Evolutionary conservation across 2,888 invertebrate species (phyloP), one percentile per base, ranked within the genome.

Genomic region (Onchidella celtica): DNA sequence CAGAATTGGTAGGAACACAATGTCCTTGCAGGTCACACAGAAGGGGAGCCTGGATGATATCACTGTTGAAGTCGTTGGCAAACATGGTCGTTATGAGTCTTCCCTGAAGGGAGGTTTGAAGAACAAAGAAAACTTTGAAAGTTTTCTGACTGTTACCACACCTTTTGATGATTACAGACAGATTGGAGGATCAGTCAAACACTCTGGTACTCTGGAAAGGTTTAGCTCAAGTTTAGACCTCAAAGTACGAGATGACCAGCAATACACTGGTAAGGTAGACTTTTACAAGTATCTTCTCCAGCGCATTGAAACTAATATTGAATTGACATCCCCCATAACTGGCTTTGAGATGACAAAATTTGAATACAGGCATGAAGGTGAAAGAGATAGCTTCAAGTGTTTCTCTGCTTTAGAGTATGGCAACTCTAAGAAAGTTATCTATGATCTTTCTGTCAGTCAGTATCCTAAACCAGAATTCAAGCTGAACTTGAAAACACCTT

Each of bases 351-450:
- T 24, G 24, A 61, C 61, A 9, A 61, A 61, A n/a, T 9, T 27
- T 61, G 61, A 61, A n/a, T 61, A 61, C n/a, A 21, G 27, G n/a
- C 61, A 61, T n/a, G 66, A 66, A 66, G 66, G 29, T 17, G 66
- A 66, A 6, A 27, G 3, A 17, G 32, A 66, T 29, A 27, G 34
- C 34, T 32, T 66, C 66, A 66, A 24, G 34, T 66, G 66, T 29
- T 66, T 32, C 4, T 17, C 66, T 9, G 11, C 66, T 9, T 11
- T 66, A 24, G 27, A 66, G 29, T 66, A 66, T 32, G 34, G 66
- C 29, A 32, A 66, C 9, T 66, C 66, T 9, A 3, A 32, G 32
- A 66, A 9, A 4, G 34, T 66, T 4, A n/a, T n/a, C n/a, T 66
- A 27, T 29, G 66, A 66, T 66, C 3, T 66, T 3, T 29, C 66